A percentile compares a stretch with the other conserved stretches of the same genome.
phyloP scores from a whole-genome alignment of 1,140 invertebrate species.

The Neomicropteryx cornuta region DNA sequence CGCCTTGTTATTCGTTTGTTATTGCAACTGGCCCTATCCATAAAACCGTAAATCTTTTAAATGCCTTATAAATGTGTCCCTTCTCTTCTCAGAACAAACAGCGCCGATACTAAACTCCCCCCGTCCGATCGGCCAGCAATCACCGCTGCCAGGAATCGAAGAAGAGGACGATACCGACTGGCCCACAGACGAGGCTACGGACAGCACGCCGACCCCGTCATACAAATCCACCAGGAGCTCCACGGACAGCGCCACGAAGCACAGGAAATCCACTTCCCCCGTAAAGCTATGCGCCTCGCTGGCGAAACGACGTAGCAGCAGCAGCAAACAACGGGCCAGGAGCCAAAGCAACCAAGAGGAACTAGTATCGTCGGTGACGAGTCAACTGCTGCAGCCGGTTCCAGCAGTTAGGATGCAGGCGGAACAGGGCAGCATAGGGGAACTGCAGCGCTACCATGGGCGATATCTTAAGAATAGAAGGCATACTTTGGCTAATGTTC shows the following conservation, averaged over 20 bases:
- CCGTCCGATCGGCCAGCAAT: slow-evolving; percentile 38
- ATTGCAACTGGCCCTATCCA: too few species aligned
- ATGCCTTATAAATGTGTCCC: too few species aligned
- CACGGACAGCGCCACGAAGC: slow-evolving; percentile 29
- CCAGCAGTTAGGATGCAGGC: slow-evolving; percentile 65
- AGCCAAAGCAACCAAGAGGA: slow-evolving; percentile 15
- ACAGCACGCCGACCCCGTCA: slow-evolving; percentile 34
- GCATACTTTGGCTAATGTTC: slow-evolving; percentile 78
- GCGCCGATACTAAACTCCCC: slow-evolving; percentile 35
- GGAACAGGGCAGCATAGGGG: slow-evolving; percentile 77
- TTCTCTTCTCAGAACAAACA: slow-evolving; percentile 31
- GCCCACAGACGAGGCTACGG: slow-evolving; percentile 36
- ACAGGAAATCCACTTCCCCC: slow-evolving; percentile 31
- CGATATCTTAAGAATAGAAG: slow-evolving; percentile 67
- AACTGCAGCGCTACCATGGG: slow-evolving; percentile 76
- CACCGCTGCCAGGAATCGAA: slow-evolving; percentile 46
- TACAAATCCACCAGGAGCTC: slow-evolving; percentile 38
- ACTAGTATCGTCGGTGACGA: slow-evolving; percentile 5
- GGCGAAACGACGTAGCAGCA: slow-evolving; percentile 32
- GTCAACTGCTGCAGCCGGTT: slow-evolving; percentile 22
- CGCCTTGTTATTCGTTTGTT: too few species aligned
- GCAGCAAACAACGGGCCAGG: slow-evolving; percentile 21
- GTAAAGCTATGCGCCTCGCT: slow-evolving; percentile 36
- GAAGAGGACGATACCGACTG: slow-evolving; percentile 45
- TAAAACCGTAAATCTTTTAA: too few species aligned